Base-by-base conservation (phyloP, 2,113 vertebrate genomes). In the Struthidea cinerea region DNA sequence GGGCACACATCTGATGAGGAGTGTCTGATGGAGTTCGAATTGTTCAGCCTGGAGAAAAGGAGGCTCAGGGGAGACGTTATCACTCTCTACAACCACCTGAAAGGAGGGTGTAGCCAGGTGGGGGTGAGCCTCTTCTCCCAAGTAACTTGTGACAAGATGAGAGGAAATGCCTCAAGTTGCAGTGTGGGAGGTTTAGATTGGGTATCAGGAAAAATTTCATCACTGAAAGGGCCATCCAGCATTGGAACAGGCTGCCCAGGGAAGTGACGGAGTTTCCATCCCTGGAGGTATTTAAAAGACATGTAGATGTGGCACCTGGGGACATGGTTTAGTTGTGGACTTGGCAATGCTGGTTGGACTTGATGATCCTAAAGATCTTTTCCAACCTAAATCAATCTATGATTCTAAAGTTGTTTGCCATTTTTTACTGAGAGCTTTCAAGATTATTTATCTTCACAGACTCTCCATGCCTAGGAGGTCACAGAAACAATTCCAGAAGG, bases 341-440 rank as follows among this genome's bases (percentile, higher is more conserved):
- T 65, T 46, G 14, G 44, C 17, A 79, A 3, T 27, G n/a, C 81
- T 59, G 13, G 59, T 53, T 67, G 39, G 60, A 53, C 39, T 79
- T 32, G 6, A 47, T 41, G 16, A 53, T 65, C 30, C 20, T 67
- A 4, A 91, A 74, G 53, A 22, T 47, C 26, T 67, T 53, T 67
- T 67, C 8, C 26, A 60, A 33, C 26, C 26, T 42, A 61, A 86
- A 74, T 74, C 16, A 74, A 55, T 53, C 46, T 24, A 35, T 67
- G 26, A 74, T 60, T 91, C 53, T 55, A 53, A 79, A 86, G 44
- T 35, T 73, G 33, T 69, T 78, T 83, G 26, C 49, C 77, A 53
- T 69, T 52, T 81, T 50, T 63, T 84, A 52, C 47, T 47, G 50
- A 87, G 47, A 65, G 44, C 61, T 89, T 93, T 90, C 61, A 87